phyloP scores from a whole-genome alignment of 1,140 invertebrate species.

The Riptortus pedestris region DNA sequence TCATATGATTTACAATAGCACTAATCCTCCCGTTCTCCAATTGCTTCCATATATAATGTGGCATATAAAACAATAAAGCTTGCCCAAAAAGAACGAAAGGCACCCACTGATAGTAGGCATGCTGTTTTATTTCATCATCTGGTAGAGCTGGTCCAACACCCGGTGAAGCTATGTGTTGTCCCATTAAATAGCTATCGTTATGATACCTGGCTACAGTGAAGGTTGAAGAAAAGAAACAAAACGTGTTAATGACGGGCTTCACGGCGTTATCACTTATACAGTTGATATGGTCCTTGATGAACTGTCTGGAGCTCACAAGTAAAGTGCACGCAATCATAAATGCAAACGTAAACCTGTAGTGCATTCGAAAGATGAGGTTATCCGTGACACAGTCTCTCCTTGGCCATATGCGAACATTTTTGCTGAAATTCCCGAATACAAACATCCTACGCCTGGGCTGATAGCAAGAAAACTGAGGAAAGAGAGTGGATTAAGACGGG shows the following conservation, averaged over 20 bases:
- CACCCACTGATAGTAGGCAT: slow-evolving; percentile 84
- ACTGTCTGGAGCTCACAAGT: slow-evolving; percentile 82
- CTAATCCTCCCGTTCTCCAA: slow-evolving; percentile 55
- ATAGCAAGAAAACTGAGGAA: too few species aligned
- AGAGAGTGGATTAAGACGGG: background rate
- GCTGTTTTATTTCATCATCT: slow-evolving; percentile 47
- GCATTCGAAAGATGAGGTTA: slow-evolving; percentile 85
- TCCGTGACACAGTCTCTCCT: slow-evolving; percentile 63
- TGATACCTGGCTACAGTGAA: slow-evolving; percentile 43
- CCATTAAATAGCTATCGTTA: slow-evolving; percentile 21
- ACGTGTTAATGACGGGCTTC: slow-evolving; percentile 51
- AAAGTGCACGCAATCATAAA: slow-evolving; percentile 80
- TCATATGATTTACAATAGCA: slow-evolving; percentile 35
- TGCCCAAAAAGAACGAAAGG: slow-evolving; percentile 71
- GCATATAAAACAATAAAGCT: slow-evolving; percentile 59
- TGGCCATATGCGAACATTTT: slow-evolving; percentile 8
- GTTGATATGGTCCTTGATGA: slow-evolving; percentile 88
- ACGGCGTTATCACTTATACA: slow-evolving; percentile 57
- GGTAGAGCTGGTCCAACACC: slow-evolving; percentile 35
- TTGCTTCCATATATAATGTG: slow-evolving; percentile 62
- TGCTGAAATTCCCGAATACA: slow-evolving; percentile 19
- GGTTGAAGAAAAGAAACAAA: slow-evolving; percentile 67
- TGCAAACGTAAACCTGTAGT: slow-evolving; percentile 88
- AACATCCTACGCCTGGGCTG: too few species aligned
- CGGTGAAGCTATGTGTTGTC: slow-evolving; percentile 32